These are phyloP conservation scores for Cinara cedri DNA, from an alignment of 2,888 invertebrate genomes.

Conservation along the genomic window DNA sequence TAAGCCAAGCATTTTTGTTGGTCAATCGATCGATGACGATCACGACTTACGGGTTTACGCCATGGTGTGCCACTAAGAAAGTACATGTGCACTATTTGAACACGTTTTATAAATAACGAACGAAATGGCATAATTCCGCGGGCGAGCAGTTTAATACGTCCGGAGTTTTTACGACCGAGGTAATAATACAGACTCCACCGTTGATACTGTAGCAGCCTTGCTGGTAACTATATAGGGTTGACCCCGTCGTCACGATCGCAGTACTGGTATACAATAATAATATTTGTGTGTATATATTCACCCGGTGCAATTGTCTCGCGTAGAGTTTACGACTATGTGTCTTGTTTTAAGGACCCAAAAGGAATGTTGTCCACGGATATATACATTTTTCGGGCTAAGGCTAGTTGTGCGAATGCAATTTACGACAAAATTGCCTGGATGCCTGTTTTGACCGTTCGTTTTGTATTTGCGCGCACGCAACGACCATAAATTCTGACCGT, in stretches of 20 bases:
- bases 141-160: conserved; percentile 18
- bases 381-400: no score
- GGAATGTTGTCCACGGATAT: background rate
- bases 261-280: background rate
- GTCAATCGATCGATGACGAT: background rate
- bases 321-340: background rate
- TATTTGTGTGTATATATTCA: background rate
- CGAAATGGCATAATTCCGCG: conserved; percentile 21
- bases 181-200: conserved; percentile 8
- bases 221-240: background rate
- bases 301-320: background rate
- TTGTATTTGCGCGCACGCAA: no score
- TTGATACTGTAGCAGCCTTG: no score
- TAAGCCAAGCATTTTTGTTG: background rate
- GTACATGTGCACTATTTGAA: background rate
- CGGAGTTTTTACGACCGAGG: conserved; percentile 24
- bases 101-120: conserved; percentile 22
- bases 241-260: background rate
- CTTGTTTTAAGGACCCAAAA: background rate
- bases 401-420: no score
- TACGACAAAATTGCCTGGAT: no score
- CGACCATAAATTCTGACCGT: no score
- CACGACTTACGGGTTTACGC: background rate
- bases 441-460: no score
- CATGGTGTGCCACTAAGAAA: background rate